Evolutionary conservation across 2,113 vertebrate species (phyloP), one percentile per base, ranked within the genome.

Genomic region (Fulica atra): DNA sequence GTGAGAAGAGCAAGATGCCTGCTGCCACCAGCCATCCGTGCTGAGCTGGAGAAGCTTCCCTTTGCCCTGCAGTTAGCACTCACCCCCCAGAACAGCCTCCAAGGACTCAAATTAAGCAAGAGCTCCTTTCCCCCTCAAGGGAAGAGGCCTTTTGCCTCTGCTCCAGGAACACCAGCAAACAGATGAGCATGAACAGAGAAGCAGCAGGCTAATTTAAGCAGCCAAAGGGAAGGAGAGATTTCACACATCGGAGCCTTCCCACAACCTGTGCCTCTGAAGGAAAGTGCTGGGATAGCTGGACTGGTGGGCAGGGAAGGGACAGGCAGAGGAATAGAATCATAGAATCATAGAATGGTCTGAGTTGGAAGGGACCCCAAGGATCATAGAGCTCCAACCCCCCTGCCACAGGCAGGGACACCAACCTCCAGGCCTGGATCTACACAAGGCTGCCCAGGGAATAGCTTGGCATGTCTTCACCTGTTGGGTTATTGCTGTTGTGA

Each of bases 1-100:
- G 76, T 72, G 59, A 85, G 77, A 86, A 71, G 31, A 96, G 65
- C 88, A 92, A 84, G 82, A 73, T 86, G 82, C 93, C 92, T 92
- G 80, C 87, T 96, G 92, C 77, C 69, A 88, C 71, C 71, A 65
- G 24, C 79, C 54, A 80, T 42, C 66, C 42, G 14, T 0, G 2
- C 71, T 18, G 71, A 88, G 93, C 74, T 60, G 80, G 11, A 81
- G 46, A 81, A 86, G 77, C 53, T 42, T 54, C 51, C 28, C 3
- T 42, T 42, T 78, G 79, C 77, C 91, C 84, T 88, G 87, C 89
- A 64, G 89, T 85, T 48, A 95, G 69, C 61, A 68, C 36, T 81
- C 9, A 0, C 69, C 64, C 63, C 56, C n/a, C 40, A 38, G 23
- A 77, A 53, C 25, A 79, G 69, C 79, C 76, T 61, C 7, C 0